These are phyloP conservation scores for Caenorhabditis sp. DNA, from an alignment of 2,888 invertebrate species.

Conservation along the genomic window DNA sequence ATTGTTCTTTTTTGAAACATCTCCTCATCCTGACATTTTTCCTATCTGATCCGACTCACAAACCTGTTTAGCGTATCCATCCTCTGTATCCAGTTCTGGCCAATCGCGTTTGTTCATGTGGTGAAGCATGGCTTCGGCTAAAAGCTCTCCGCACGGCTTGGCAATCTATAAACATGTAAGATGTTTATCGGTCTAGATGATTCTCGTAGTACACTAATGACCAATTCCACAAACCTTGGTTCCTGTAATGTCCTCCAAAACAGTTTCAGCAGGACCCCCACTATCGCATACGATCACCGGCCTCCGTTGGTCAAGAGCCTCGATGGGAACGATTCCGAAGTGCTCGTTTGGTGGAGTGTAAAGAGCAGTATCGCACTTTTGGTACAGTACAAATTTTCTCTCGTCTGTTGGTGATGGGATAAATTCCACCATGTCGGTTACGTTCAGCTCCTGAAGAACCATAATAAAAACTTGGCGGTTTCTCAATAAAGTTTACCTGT, in stretches of 20 bases:
- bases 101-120: slow-evolving; percentile 80
- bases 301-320: slow-evolving; percentile 95
- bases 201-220: slow-evolving; percentile 26
- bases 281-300: slow-evolving; percentile 96
- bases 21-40: slow-evolving; percentile 34
- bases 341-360: slow-evolving; percentile 98
- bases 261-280: slow-evolving; percentile 96
- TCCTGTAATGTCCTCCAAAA: slow-evolving; percentile 85
- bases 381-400: slow-evolving; percentile 84
- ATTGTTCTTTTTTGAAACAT: slow-evolving; percentile 65
- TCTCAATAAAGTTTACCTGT: slow-evolving; percentile 58
- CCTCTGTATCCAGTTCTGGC: slow-evolving; percentile 81
- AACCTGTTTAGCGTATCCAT: slow-evolving; percentile 79
- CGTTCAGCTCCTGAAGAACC: slow-evolving; percentile 75
- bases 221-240: slow-evolving; percentile 74
- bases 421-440: slow-evolving; percentile 84
- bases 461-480: not conserved
- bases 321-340: slow-evolving; percentile 98
- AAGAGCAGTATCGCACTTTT: slow-evolving; percentile 85
- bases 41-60: slow-evolving; percentile 59
- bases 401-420: slow-evolving; percentile 84
- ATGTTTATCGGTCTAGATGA: slow-evolving; percentile 13
- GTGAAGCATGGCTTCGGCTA: slow-evolving; percentile 81
- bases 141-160: slow-evolving; percentile 77
- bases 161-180: slow-evolving; percentile 72